phyloP scores from a whole-genome alignment of 2,797 vertebrate species.

The Anniella stebbinsi region DNA sequence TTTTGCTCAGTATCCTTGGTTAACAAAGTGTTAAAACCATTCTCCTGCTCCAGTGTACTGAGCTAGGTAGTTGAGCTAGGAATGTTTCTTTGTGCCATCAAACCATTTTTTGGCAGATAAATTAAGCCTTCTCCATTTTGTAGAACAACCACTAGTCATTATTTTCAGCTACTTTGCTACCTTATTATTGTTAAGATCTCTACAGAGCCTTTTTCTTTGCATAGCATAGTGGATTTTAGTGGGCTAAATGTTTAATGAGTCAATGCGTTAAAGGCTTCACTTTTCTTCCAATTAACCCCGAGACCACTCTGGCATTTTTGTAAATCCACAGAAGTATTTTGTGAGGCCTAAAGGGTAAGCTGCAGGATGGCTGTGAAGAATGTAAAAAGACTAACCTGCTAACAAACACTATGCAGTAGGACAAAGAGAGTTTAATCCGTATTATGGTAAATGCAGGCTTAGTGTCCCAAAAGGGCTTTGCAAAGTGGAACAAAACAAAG shows the following conservation, averaged over 20 bases:
- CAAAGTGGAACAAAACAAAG: slow-evolving; percentile 84
- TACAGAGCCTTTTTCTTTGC: slow-evolving; percentile 79
- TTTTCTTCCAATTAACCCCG: slow-evolving; percentile 97
- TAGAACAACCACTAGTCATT: slow-evolving; percentile 76
- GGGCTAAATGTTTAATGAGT: slow-evolving; percentile 94
- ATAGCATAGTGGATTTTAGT: slow-evolving; percentile 82
- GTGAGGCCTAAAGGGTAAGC: slow-evolving; percentile 92
- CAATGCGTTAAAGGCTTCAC: slow-evolving; percentile 90
- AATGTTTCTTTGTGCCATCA: slow-evolving; percentile 70
- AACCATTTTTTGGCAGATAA: slow-evolving; percentile 71
- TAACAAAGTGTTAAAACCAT: slow-evolving; percentile 57
- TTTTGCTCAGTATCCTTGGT: slow-evolving; percentile 46
- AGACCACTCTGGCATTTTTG: slow-evolving; percentile 92
- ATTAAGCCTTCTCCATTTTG: slow-evolving; percentile 78
- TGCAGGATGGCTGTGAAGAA: slow-evolving; percentile 87
- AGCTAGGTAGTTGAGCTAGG: slow-evolving; percentile 56
- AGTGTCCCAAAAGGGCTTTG: slow-evolving; percentile 91
- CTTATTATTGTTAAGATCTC: slow-evolving; percentile 79
- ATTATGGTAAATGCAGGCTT: slow-evolving; percentile 97
- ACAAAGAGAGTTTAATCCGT: slow-evolving; percentile 95
- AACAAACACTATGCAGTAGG: slow-evolving; percentile 88
- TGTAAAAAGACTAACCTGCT: slow-evolving; percentile 98
- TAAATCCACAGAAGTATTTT: slow-evolving; percentile 96
- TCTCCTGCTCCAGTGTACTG: slow-evolving; percentile 37
- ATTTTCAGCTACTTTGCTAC: slow-evolving; percentile 77